phyloP scores from a whole-genome alignment of 1,140 invertebrate species.

The Neodiprion fabricii region DNA sequence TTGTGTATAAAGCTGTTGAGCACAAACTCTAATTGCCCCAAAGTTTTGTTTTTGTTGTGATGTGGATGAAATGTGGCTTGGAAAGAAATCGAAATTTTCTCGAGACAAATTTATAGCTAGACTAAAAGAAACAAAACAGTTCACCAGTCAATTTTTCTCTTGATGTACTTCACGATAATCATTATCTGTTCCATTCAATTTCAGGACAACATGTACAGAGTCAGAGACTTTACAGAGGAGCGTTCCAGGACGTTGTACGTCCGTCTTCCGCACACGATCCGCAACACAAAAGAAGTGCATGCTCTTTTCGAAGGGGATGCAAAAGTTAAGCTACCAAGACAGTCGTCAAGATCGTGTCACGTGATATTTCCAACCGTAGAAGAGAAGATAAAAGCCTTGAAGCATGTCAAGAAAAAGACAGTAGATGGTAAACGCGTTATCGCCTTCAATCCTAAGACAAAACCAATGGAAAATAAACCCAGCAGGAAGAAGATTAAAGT shows the following conservation, averaged over 20 bases:
- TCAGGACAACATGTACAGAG: neutral
- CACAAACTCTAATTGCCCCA: too few species aligned
- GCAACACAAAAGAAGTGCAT: constrained; percentile 35
- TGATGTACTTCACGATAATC: too few species aligned
- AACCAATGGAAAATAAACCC: constrained; percentile 18
- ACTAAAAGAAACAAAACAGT: too few species aligned
- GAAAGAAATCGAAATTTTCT: too few species aligned
- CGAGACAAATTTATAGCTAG: too few species aligned
- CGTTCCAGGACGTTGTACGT: constrained; percentile 40
- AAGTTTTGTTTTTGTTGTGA: too few species aligned
- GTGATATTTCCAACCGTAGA: constrained; percentile 41
- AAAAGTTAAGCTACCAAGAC: constrained; percentile 41
- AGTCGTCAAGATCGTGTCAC: constrained; percentile 42
- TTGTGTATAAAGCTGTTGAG: too few species aligned
- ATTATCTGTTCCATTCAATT: too few species aligned
- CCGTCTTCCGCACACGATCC: constrained; percentile 40
- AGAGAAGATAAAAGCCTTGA: constrained; percentile 40
- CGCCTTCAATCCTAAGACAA: constrained; percentile 20
- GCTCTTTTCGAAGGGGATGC: constrained; percentile 42
- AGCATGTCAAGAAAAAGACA: constrained; percentile 30
- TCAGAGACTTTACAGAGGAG: neutral
- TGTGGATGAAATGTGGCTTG: too few species aligned
- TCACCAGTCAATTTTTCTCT: too few species aligned
- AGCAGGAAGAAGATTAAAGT: constrained; percentile 30
- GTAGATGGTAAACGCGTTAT: constrained; percentile 40